Conservation (phyloP, 2,113 vertebrate genomes). For the Ranitomeya variabilis region DNA sequence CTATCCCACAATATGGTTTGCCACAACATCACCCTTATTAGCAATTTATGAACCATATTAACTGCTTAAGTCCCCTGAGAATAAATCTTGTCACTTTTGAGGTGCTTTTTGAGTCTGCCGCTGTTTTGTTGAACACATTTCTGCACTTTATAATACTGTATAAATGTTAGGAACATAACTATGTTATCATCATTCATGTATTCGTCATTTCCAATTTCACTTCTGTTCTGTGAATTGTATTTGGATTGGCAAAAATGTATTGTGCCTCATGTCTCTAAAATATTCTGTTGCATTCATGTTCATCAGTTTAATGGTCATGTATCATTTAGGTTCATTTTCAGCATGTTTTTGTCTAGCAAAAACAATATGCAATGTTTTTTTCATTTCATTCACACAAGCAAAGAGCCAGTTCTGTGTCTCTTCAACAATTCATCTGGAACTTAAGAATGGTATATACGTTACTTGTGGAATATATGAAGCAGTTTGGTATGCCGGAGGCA, state of each 20-base stretch:
- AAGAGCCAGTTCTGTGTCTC: background rate
- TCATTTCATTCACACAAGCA: background rate
- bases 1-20: background rate
- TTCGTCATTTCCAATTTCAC: background rate
- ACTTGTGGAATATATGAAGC: conserved; percentile 27
- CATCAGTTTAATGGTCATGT: background rate
- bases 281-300: background rate
- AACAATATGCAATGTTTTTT: background rate
- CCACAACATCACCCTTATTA: conserved; percentile 14
- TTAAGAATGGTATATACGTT: conserved; percentile 11
- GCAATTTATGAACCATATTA: conserved; percentile 39
- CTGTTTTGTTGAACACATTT: conserved; percentile 17
- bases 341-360: background rate
- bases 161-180: background rate
- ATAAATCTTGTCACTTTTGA: conserved; percentile 45
- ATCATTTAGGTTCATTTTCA: background rate
- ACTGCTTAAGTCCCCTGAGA: conserved; percentile 52
- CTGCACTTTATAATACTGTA: background rate
- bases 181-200: background rate
- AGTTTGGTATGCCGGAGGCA: conserved; percentile 24
- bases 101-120: conserved; percentile 41
- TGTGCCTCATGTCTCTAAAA: conserved; percentile 13
- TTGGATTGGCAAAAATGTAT: background rate
- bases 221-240: background rate
- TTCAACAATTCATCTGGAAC: background rate